These are phyloP conservation scores for Hypena proboscidalis DNA, from an alignment of 2,888 invertebrate genomes.

Conservation along the genomic window DNA sequence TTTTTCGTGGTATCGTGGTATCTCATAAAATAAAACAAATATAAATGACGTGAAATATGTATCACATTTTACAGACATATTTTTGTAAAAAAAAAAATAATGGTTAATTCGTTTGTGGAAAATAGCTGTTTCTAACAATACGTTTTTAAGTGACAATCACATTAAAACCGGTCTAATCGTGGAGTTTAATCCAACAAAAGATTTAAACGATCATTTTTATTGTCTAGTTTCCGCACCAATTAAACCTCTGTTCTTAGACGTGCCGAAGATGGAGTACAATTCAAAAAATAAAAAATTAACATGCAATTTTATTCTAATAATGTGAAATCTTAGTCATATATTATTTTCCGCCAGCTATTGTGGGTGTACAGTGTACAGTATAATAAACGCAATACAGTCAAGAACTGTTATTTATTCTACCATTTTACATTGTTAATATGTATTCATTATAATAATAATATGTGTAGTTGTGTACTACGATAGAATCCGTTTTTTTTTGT, in stretches of 20 bases:
- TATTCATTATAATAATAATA: slow-evolving; percentile 16
- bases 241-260: slow-evolving; percentile 30
- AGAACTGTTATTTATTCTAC: slow-evolving; percentile 42
- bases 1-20: no score
- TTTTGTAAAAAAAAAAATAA: neutral
- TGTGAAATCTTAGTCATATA: slow-evolving; percentile 47
- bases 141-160: slow-evolving; percentile 20
- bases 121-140: slow-evolving; percentile 15
- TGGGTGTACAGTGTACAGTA: slow-evolving; percentile 36
- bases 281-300: slow-evolving; percentile 36
- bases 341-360: slow-evolving; percentile 42
- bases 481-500: slow-evolving; percentile 7
- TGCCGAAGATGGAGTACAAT: slow-evolving; percentile 26
- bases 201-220: slow-evolving; percentile 21
- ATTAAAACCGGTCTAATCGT: slow-evolving; percentile 17
- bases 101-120: neutral
- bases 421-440: slow-evolving; percentile 27
- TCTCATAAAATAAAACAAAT: no score
- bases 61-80: no score
- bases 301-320: slow-evolving; percentile 43
- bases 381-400: slow-evolving; percentile 46
- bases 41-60: no score
- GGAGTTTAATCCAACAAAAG: slow-evolving; percentile 17
- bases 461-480: slow-evolving; percentile 7
- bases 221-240: slow-evolving; percentile 29